These are phyloP conservation scores for Strigops habroptila DNA, from an alignment of 2,113 vertebrate species.

Conservation along the genomic window DNA sequence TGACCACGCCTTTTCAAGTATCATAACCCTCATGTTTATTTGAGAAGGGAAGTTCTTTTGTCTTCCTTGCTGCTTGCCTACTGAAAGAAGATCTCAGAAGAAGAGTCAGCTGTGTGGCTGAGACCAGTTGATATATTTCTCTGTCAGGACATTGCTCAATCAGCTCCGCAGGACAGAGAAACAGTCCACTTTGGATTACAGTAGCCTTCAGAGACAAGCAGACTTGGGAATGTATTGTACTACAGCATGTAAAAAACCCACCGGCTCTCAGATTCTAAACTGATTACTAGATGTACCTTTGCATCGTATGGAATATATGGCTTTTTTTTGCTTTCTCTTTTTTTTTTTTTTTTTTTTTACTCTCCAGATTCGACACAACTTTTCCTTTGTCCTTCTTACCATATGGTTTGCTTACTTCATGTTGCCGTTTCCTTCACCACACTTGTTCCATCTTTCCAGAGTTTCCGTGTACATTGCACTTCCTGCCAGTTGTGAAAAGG, in stretches of 20 bases:
- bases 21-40: neutral
- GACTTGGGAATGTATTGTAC: neutral
- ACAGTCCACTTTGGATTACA: rapidly evolving
- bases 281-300: neutral
- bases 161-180: neutral
- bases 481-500: neutral
- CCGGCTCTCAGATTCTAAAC: neutral
- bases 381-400: neutral
- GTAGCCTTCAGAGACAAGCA: neutral
- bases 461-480: rapidly evolving
- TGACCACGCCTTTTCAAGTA: neutral
- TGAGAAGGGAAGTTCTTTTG: neutral
- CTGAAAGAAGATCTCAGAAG: neutral
- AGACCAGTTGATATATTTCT: neutral
- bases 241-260: neutral
- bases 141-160: neutral
- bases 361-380: neutral
- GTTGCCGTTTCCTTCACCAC: neutral
- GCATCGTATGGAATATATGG: neutral
- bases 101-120: rapidly evolving
- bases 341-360: neutral
- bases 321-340: neutral
- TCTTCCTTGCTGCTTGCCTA: neutral
- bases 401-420: neutral
- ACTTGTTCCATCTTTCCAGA: rapidly evolving